phyloP scores from a whole-genome alignment of 2,113 vertebrate genomes.

The Mormyrus lacerda region DNA sequence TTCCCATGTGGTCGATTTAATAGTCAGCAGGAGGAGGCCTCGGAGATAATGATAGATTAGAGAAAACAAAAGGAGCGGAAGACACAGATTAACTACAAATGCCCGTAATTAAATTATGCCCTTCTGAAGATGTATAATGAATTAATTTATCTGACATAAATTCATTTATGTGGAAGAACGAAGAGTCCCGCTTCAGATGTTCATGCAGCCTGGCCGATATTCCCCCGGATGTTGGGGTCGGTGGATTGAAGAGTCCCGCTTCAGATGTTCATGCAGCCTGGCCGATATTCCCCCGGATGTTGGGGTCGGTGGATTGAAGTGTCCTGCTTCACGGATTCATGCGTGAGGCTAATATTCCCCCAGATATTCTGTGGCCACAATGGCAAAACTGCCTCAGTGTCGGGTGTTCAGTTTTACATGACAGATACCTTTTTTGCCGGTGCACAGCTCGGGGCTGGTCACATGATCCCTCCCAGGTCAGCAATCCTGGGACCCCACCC shows the following conservation, averaged over 20 bases:
- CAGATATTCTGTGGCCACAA: background rate
- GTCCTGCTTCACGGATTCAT: background rate
- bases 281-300: background rate
- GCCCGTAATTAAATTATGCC: background rate
- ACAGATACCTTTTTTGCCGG: background rate
- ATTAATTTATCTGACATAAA: conserved; percentile 1
- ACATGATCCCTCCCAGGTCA: background rate
- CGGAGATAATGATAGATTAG: conserved; percentile 39
- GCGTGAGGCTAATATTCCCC: background rate
- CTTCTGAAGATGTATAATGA: background rate
- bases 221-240: background rate
- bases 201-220: too few relatives aligned
- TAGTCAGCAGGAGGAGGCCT: background rate
- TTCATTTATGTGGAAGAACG: background rate
- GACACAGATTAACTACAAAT: background rate
- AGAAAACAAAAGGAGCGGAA: conserved; percentile 32
- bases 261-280: too few relatives aligned
- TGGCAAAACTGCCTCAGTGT: background rate
- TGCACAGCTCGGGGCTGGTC: background rate
- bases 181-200: background rate
- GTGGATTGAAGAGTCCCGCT: background rate
- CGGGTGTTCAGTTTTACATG: background rate
- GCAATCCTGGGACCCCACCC: background rate
- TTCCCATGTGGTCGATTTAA: background rate
- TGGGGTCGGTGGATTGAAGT: background rate